Conservation (phyloP, 2,888 invertebrate species). For the Clivina fossor region DNA sequence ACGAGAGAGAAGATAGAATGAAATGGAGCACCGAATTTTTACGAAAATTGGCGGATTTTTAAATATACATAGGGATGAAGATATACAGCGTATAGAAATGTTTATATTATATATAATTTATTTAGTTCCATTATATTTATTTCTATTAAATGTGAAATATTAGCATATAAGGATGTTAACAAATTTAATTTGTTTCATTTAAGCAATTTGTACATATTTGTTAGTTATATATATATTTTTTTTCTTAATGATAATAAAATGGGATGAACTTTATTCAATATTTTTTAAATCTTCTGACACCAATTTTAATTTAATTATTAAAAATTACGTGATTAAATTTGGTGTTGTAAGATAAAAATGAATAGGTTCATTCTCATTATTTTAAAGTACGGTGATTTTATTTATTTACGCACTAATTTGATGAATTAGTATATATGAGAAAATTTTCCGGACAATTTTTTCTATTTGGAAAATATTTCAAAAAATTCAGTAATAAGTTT, state of each 20-base stretch:
- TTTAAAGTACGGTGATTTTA: too few species aligned
- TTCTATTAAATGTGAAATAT: slow-evolving; percentile 29
- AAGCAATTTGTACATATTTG: slow-evolving; percentile 47
- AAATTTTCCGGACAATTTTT: too few species aligned
- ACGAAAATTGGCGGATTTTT: background rate
- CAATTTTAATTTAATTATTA: slow-evolving; percentile 22
- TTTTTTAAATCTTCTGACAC: slow-evolving; percentile 33
- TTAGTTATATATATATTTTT: slow-evolving; percentile 49
- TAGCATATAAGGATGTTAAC: slow-evolving; percentile 32
- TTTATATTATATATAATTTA: slow-evolving; percentile 34
- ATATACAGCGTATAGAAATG: slow-evolving; percentile 18
- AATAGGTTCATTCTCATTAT: slow-evolving; percentile 42
- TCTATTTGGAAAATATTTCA: too few species aligned
- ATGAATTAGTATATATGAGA: too few species aligned
- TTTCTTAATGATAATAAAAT: slow-evolving; percentile 52
- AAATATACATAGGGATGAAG: slow-evolving; percentile 12
- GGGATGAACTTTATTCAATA: slow-evolving; percentile 44
- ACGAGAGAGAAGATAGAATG: too few species aligned
- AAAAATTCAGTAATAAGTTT: too few species aligned
- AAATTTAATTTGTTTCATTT: slow-evolving; percentile 37
- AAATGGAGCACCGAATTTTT: too few species aligned
- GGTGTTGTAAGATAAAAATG: slow-evolving; percentile 24
- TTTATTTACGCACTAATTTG: too few species aligned
- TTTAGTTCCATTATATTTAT: slow-evolving; percentile 33
- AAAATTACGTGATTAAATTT: slow-evolving; percentile 17